These are phyloP conservation scores for Baccha elongata DNA, from an alignment of 2,888 invertebrate genomes.

Conservation along the genomic window DNA sequence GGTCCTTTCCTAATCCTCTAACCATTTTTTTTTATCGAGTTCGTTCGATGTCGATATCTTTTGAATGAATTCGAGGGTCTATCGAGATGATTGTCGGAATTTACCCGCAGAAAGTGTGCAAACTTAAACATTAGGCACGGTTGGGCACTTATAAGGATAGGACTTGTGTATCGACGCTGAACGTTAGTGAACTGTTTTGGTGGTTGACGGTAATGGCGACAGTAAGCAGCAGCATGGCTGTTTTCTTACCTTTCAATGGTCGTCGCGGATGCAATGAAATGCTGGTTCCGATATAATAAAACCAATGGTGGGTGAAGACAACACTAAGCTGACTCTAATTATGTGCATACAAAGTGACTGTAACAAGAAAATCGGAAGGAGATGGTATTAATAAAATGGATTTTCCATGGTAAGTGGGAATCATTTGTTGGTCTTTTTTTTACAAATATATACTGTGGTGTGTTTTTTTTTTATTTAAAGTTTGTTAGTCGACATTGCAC, in stretches of 20 bases:
- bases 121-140: slow-evolving; percentile 57
- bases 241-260: slow-evolving; percentile 23
- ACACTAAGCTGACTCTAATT: slow-evolving; percentile 44
- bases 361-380: slow-evolving; percentile 51
- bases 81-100: slow-evolving; percentile 57
- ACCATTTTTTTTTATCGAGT: slow-evolving; percentile 16
- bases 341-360: slow-evolving; percentile 66
- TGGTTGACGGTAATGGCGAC: slow-evolving; percentile 52
- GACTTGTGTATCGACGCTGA: background rate
- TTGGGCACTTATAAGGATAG: slow-evolving; percentile 52
- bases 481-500: no score
- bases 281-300: slow-evolving; percentile 27
- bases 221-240: slow-evolving; percentile 27
- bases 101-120: slow-evolving; percentile 45
- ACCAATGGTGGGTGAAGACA: slow-evolving; percentile 1
- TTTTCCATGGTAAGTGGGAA: slow-evolving; percentile 43
- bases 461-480: slow-evolving; percentile 8
- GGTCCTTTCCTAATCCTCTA: slow-evolving; percentile 25
- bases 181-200: slow-evolving; percentile 8
- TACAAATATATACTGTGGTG: slow-evolving; percentile 2
- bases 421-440: slow-evolving; percentile 28
- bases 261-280: slow-evolving; percentile 24
- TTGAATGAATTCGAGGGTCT: slow-evolving; percentile 56
- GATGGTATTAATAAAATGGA: slow-evolving; percentile 35
- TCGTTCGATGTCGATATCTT: slow-evolving; percentile 55